Evolutionary conservation across 2,113 vertebrate genomes (phyloP), one percentile per base, ranked within the genome.

Genomic region (Eulemur rufifrons): DNA sequence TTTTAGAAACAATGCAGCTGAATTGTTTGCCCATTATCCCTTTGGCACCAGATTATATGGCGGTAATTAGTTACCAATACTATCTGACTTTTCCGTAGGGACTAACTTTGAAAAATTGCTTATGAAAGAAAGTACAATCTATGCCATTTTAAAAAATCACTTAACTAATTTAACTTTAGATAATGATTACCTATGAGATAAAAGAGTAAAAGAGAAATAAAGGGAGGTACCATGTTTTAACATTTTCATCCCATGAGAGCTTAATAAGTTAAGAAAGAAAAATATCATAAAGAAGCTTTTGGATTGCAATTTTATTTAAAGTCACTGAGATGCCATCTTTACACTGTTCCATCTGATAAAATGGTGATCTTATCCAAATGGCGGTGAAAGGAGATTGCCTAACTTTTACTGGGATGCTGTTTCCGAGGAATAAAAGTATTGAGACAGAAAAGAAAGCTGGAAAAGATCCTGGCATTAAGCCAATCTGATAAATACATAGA

Each of bases 161-260:
- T 95, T 96, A 97, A 89, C 66, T 4, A 54, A 73, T 80, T 96
- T 95, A 91, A 84, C 45, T 77, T 95, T 64, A 94, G 59, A 87
- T 77, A 80, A 95, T 89, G 90, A 96, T 95, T 86, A 89, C 11
- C 34, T 91, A 64, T 85, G 93, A 91, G 74, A 77, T 95, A 95
- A 96, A 97, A 96, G 87, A 59, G 52, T 85, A 71, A 78, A 83
- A 76, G 66, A 74, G 32, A 89, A 86, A 39, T 34, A 42, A 50
- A 21, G 7, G 18, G 69, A 94, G 68, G 89, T 23, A 77, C 20
- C 13, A 7, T 69, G 2, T 92, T 89, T 95, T 90, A 94, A 68
- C 20, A 73, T 88, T 82, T 95, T 95, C n/a, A 45, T 95, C 71
- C 73, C 89, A 64, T 87, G 96, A 94, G 80, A 95, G 4, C n/a